Evolutionary conservation across 1,140 invertebrate genomes (phyloP).

Genomic region (Forficula auricularia): DNA sequence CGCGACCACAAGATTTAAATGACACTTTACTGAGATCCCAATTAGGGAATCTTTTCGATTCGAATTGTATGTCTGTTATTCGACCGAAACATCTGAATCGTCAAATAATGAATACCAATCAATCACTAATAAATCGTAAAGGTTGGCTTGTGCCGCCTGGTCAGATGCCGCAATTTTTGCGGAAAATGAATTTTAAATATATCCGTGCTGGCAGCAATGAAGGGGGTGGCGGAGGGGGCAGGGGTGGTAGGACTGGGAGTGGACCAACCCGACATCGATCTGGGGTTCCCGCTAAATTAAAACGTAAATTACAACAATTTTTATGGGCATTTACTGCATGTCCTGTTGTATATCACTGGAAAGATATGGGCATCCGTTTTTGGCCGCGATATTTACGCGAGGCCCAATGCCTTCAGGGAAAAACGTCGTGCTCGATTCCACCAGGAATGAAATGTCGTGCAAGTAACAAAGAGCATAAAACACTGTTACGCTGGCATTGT

Average conservation of each 20-base stretch:
- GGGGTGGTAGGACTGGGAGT: too few relatives aligned
- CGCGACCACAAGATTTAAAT: slow-evolving; percentile 29
- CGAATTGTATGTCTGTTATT: slow-evolving; percentile 29
- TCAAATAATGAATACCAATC: too few relatives aligned
- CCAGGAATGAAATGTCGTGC: slow-evolving; percentile 36
- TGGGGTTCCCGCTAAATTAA: slow-evolving; percentile 22
- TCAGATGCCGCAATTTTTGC: slow-evolving; percentile 26
- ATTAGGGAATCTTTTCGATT: slow-evolving; percentile 31
- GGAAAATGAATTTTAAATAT: slow-evolving; percentile 21
- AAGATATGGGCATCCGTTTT: slow-evolving; percentile 35
- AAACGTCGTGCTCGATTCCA: slow-evolving; percentile 37
- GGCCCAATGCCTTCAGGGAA: slow-evolving; percentile 26
- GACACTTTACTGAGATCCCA: slow-evolving; percentile 22
- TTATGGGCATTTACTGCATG: slow-evolving; percentile 38
- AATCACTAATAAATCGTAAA: slow-evolving; percentile 8
- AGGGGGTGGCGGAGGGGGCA: too few relatives aligned
- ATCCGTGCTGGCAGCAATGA: slow-evolving; percentile 20
- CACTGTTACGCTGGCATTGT: slow-evolving; percentile 31
- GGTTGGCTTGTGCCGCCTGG: slow-evolving; percentile 25
- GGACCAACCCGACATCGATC: slow-evolving; percentile 20
- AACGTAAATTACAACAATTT: slow-evolving; percentile 31
- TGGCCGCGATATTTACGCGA: slow-evolving; percentile 40
- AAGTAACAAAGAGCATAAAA: slow-evolving; percentile 22
- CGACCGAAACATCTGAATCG: slow-evolving; percentile 17
- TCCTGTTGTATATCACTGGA: slow-evolving; percentile 34